These are phyloP conservation scores for Gorsachius magnificus DNA, from an alignment of 2,797 vertebrate species.

Conservation along the genomic window DNA sequence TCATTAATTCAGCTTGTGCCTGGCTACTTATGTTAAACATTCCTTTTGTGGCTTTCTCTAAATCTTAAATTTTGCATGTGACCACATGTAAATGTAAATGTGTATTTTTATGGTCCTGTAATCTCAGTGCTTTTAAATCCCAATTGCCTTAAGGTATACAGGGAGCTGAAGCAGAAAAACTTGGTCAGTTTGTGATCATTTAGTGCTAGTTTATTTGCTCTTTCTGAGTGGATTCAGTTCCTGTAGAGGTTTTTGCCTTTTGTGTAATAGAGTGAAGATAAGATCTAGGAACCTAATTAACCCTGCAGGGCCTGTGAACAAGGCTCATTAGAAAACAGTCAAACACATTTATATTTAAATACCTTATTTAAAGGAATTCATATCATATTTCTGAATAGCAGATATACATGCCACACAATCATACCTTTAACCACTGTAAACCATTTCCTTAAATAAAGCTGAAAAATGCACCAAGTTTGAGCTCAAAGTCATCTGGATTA, in stretches of 20 bases:
- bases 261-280: constrained; percentile 54
- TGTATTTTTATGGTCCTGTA: constrained; percentile 78
- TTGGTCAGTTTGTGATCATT: constrained; percentile 70
- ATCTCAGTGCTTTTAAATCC: constrained; percentile 74
- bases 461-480: not conserved
- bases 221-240: constrained; percentile 59
- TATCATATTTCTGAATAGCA: constrained; percentile 19
- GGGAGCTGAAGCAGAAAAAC: constrained; percentile 74
- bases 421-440: not conserved
- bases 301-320: constrained; percentile 64
- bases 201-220: constrained; percentile 70
- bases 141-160: constrained; percentile 70
- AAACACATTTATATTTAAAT: constrained; percentile 61
- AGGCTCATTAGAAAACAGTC: constrained; percentile 65
- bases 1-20: constrained; percentile 72
- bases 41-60: constrained; percentile 71
- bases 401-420: not conserved
- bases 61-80: constrained; percentile 77
- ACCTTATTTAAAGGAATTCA: constrained; percentile 52
- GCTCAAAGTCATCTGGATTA: not conserved
- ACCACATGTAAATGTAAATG: constrained; percentile 81
- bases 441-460: not conserved
- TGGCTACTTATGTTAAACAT: constrained; percentile 69
- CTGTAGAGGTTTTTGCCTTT: constrained; percentile 43
- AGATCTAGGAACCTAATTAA: constrained; percentile 70